A percentile compares a stretch with the other conserved stretches of the same genome.
phyloP scores from a whole-genome alignment of 2,113 vertebrate genomes.

The Takifugu bimaculatus region DNA sequence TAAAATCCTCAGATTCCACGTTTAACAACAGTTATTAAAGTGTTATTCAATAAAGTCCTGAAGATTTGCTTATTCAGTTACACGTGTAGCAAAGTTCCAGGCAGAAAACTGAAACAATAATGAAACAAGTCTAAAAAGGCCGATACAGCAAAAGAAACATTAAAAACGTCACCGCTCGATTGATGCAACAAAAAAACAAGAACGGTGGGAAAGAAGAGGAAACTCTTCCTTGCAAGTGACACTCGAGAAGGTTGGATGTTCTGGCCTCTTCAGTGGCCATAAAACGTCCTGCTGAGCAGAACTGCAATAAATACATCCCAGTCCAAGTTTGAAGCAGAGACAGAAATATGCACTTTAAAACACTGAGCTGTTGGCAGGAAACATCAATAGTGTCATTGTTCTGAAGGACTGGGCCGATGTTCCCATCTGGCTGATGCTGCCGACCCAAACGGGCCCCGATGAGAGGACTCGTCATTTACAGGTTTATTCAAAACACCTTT shows the following conservation, averaged over 20 bases:
- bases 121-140: conserved; percentile 6
- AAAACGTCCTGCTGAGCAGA: conserved; percentile 14
- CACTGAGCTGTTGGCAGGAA: conserved; percentile 20
- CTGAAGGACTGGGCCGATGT: no score
- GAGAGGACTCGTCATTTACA: conserved; percentile 1
- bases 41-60: neutral
- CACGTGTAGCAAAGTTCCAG: neutral
- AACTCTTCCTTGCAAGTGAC: no score
- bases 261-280: neutral
- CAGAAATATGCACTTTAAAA: conserved; percentile 36
- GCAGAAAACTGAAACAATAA: neutral
- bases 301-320: conserved; percentile 51
- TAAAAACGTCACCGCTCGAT: no score
- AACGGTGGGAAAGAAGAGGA: no score
- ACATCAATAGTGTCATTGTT: conserved; percentile 13
- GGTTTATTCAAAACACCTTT: conserved; percentile 27
- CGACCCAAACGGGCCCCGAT: neutral
- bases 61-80: neutral
- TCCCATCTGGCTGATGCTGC: conserved; percentile 12
- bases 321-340: conserved; percentile 19
- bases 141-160: neutral
- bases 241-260: no score
- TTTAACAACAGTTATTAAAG: no score
- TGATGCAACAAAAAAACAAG: no score
- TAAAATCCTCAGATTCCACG: no score